Conservation (phyloP, 2,113 vertebrate genomes). For the Corythornis madagascariensis region DNA sequence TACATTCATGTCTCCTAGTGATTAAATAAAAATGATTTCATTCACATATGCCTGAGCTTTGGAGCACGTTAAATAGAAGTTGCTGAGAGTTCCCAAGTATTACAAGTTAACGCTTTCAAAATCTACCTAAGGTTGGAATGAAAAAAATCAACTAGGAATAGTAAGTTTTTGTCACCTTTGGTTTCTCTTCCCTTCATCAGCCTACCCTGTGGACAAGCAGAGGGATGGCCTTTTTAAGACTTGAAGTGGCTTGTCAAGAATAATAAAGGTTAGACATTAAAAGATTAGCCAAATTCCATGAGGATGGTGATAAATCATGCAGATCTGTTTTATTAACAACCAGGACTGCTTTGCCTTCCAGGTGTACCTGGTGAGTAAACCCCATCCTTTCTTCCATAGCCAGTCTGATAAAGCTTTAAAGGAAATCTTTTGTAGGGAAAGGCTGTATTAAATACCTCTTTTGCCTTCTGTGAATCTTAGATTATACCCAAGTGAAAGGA, state of each 20-base stretch:
- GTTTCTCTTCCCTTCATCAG: background rate
- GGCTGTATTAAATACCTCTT: background rate
- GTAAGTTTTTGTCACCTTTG: background rate
- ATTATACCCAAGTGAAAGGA: background rate
- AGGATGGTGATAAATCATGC: background rate
- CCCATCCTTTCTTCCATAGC: background rate
- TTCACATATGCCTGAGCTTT: background rate
- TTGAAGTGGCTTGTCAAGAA: background rate
- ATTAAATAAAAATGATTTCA: background rate
- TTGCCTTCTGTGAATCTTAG: background rate
- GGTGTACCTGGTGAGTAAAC: background rate
- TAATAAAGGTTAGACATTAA: background rate
- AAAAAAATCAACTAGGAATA: background rate
- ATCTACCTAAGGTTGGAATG: background rate
- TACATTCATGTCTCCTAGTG: background rate
- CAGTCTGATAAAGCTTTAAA: background rate
- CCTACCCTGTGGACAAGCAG: background rate
- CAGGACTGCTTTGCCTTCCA: background rate
- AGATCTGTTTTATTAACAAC: background rate
- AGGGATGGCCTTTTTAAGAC: background rate
- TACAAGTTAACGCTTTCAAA: background rate
- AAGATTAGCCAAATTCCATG: background rate
- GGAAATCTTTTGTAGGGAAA: background rate
- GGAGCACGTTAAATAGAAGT: background rate
- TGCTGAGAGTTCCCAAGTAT: background rate